phyloP scores from a whole-genome alignment of 1,140 invertebrate species.

The Lasioglossum albipes region DNA sequence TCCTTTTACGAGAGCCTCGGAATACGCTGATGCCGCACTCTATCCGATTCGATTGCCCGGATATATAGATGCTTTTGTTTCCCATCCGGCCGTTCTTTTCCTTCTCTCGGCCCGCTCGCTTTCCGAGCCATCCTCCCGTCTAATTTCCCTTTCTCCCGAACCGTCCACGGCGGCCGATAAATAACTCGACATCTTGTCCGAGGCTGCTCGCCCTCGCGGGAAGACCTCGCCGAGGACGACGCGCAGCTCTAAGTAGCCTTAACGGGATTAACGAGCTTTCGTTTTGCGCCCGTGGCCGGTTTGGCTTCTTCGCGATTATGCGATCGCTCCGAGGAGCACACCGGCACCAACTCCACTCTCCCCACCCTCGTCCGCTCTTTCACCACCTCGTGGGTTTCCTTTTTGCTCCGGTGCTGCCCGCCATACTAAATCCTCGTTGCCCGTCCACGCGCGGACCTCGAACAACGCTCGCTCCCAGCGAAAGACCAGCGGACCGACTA shows the following conservation, averaged over 20 bases:
- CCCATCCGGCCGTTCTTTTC: slow-evolving; percentile 19
- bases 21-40: slow-evolving; percentile 72
- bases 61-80: slow-evolving; percentile 58
- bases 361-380: too few species aligned
- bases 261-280: slow-evolving; percentile 67
- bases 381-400: not conserved
- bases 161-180: slow-evolving; percentile 38
- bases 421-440: not conserved
- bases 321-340: not conserved
- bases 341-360: too few species aligned
- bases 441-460: not conserved
- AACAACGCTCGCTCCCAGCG: not conserved
- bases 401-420: not conserved
- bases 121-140: not conserved
- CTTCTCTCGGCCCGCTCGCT: slow-evolving; percentile 5
- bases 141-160: slow-evolving; percentile 4
- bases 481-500: slow-evolving; percentile 17
- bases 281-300: slow-evolving; percentile 22
- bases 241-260: slow-evolving; percentile 58
- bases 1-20: slow-evolving; percentile 43
- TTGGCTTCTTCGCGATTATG: slow-evolving; percentile 34
- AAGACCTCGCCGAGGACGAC: slow-evolving; percentile 54
- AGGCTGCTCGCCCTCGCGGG: not conserved
- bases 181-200: slow-evolving; percentile 29
- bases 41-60: slow-evolving; percentile 66